These are phyloP conservation scores for Exephanes ischioxanthus DNA, from an alignment of 2,888 invertebrate genomes.

Conservation along the genomic window DNA sequence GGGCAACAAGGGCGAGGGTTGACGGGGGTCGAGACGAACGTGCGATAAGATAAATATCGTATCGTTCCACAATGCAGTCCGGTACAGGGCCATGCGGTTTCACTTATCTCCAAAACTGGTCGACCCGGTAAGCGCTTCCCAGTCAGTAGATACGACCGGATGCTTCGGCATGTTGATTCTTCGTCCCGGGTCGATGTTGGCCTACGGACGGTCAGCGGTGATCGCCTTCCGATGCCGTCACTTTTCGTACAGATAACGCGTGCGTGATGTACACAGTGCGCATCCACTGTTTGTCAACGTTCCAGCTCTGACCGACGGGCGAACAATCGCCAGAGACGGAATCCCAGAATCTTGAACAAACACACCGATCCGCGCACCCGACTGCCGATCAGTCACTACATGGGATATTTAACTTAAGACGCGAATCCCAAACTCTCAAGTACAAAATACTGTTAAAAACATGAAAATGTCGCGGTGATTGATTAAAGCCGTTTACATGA, in stretches of 20 bases:
- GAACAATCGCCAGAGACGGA: slow-evolving; percentile 6
- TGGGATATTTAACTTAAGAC: background rate
- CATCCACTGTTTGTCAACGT: background rate
- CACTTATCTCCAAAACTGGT: slow-evolving; percentile 49
- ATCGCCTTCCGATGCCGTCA: slow-evolving; percentile 37
- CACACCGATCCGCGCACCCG: slow-evolving; percentile 20
- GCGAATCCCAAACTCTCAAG: background rate
- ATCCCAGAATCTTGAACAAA: slow-evolving; percentile 48
- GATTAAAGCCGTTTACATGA: background rate
- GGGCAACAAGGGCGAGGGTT: background rate
- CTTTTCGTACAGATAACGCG: slow-evolving; percentile 52
- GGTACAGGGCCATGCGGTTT: slow-evolving; percentile 3
- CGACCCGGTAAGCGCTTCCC: slow-evolving; percentile 17
- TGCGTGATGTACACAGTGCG: background rate
- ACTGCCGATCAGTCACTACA: background rate
- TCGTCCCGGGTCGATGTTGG: slow-evolving; percentile 56
- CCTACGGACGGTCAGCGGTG: slow-evolving; percentile 47
- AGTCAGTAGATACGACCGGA: slow-evolving; percentile 38
- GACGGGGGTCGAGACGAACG: background rate
- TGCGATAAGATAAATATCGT: slow-evolving; percentile 58
- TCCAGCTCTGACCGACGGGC: background rate
- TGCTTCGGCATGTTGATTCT: slow-evolving; percentile 50
- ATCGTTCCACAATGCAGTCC: slow-evolving; percentile 31
- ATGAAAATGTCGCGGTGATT: background rate
- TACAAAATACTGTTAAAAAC: background rate